Conservation (phyloP, 2,113 vertebrate species). For the Cyprichromis sp. region DNA sequence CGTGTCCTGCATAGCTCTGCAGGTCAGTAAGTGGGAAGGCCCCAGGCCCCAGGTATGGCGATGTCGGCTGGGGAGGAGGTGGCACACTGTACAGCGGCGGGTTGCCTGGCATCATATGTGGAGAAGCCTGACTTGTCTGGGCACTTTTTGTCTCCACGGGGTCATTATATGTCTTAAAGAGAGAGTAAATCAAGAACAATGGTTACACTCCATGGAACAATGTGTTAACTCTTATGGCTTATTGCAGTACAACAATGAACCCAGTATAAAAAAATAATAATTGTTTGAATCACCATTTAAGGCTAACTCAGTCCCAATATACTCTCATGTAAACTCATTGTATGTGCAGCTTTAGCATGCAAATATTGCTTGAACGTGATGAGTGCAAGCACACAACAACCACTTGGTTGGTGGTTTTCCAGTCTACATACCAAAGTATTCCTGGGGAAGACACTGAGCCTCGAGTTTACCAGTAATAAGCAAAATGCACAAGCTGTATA, state of each 20-base stretch:
- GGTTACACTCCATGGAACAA: background rate
- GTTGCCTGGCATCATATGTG: constrained; percentile 92
- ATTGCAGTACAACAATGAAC: background rate
- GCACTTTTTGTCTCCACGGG: constrained; percentile 82
- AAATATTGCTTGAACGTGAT: background rate
- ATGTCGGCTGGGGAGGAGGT: constrained; percentile 80
- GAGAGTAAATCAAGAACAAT: background rate
- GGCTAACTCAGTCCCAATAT: too few relatives aligned
- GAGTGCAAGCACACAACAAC: background rate
- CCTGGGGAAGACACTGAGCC: background rate
- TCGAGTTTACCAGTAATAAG: background rate
- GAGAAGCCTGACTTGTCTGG: constrained; percentile 80
- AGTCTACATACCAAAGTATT: background rate
- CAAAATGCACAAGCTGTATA: background rate
- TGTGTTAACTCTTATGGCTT: background rate
- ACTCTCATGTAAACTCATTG: background rate
- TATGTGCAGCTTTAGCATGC: background rate
- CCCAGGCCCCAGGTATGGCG: constrained; percentile 84
- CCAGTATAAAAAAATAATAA: background rate
- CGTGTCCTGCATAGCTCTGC: constrained; percentile 85
- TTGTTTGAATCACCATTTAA: fast-evolving
- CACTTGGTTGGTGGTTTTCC: background rate
- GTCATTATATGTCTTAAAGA: constrained; percentile 83
- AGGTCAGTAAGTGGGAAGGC: constrained; percentile 89
- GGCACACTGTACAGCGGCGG: constrained; percentile 87